These are phyloP conservation scores for Myotis lucifugus DNA, from an alignment of 2,113 vertebrate species.

Conservation along the genomic window DNA sequence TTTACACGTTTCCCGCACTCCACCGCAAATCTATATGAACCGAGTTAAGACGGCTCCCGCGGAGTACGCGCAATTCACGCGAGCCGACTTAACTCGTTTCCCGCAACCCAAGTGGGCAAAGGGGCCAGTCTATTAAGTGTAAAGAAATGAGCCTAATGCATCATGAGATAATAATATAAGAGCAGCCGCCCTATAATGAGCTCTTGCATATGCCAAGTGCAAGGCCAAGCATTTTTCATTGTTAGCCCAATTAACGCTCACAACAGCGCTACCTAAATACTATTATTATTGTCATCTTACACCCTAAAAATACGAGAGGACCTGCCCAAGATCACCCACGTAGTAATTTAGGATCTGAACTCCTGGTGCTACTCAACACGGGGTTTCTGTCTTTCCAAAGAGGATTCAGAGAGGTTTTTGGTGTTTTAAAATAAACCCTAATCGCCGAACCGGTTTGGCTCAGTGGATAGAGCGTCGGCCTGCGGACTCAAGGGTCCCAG, in stretches of 20 bases:
- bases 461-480: too few species aligned
- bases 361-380: neutral
- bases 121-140: neutral
- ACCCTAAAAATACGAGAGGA: neutral
- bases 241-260: slow-evolving; percentile 5
- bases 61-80: too few species aligned
- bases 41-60: too few species aligned
- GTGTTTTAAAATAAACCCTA: neutral
- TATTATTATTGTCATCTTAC: neutral
- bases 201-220: neutral
- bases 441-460: too few species aligned
- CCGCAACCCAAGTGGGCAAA: too few species aligned
- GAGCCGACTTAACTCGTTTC: too few species aligned
- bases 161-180: neutral
- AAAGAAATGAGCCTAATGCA: neutral
- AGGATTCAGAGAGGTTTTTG: neutral
- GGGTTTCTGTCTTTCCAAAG: neutral
- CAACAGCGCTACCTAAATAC: neutral
- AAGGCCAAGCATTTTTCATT: neutral
- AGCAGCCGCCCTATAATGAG: neutral
- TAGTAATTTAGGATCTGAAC: neutral
- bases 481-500: too few species aligned
- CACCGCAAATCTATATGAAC: too few species aligned
- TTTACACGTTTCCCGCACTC: too few species aligned
- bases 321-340: neutral